Base-by-base conservation (phyloP, 2,888 invertebrate species). In the Hirtodrosophila trivittata region DNA sequence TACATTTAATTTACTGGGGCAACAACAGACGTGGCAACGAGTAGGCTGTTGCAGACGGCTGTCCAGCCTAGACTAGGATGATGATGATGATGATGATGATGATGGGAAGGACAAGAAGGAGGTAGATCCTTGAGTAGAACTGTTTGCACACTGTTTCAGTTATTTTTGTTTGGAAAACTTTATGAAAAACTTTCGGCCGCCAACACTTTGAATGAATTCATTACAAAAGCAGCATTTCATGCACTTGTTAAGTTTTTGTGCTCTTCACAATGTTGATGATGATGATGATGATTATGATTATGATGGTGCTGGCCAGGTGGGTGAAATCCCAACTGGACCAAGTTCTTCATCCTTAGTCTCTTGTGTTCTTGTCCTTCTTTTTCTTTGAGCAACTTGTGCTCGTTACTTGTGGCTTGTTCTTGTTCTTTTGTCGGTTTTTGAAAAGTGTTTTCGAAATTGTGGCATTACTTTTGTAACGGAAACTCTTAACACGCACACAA, bases 1-100 rank as follows among this genome's bases (percentile, higher is more conserved):
- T 87, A 75, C 86, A 87, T 82, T 83, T 87, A 85, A 87, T 86
- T 87, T 83, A 39, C 58, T 62, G n/a, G 49, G 51, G 28, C 62
- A 63, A 41, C 39, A 66, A 41, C 39, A 67, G 10, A 26, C 33
- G 18, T 25, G 26, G 30, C 10, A 10, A 37, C 1, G 13, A 13
- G 28, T 5, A 3, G 28, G 7, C 28, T 9, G 28, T 9, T 9
- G 9, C 9, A 28, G 28, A 28, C 9, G 28, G n/a, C n/a, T 28
- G 28, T 1, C 1, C n/a, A 6, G 25, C 3, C 6, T n/a, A n/a
- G 25, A 6, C 3, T 3, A 25, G 25, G 25, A 6, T 25, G 25
- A 6, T 6, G 25, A 25, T 3, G 25, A 6, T 25, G 25, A 4
- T 25, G 25, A 25, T 3, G 25, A 6, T 3, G 25, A 13, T 5